Percentiles rank a stretch among this genome's conserved stretches.
Conservation (phyloP, 2,888 invertebrate species). For the Andrena marginata region DNA sequence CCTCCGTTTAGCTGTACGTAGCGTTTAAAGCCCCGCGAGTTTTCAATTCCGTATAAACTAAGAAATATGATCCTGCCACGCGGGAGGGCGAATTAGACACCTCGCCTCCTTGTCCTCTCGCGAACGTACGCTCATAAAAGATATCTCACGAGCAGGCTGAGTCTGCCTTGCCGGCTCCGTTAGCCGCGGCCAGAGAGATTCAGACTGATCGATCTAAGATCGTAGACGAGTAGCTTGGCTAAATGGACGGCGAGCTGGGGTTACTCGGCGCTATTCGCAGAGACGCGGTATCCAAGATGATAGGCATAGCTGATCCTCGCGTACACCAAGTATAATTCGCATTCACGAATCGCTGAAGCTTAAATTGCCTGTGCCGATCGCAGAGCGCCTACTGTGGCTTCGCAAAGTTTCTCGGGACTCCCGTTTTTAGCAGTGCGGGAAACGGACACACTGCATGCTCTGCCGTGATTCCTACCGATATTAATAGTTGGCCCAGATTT, state of each 20-base stretch:
- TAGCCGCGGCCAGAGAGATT: neutral
- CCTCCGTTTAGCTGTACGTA: neutral
- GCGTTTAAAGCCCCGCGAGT: neutral
- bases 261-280: conserved; percentile 4
- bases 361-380: neutral
- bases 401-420: neutral
- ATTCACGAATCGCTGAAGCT: neutral
- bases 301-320: neutral
- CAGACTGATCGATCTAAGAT: conserved; percentile 8
- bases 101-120: neutral
- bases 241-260: neutral
- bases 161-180: neutral
- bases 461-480: conserved; percentile 8
- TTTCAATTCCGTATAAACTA: neutral
- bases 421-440: conserved; percentile 10
- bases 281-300: neutral
- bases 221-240: neutral
- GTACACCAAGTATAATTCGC: neutral
- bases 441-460: neutral
- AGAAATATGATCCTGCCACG: conserved; percentile 19
- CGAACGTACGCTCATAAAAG: neutral
- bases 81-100: neutral
- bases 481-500: conserved; percentile 36
- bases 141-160: neutral
- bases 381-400: neutral